Percentiles rank a stretch among this genome's conserved stretches.
Evolutionary conservation across 2,113 vertebrate species (phyloP).

Genomic region (Illadopsis cleaveri): DNA sequence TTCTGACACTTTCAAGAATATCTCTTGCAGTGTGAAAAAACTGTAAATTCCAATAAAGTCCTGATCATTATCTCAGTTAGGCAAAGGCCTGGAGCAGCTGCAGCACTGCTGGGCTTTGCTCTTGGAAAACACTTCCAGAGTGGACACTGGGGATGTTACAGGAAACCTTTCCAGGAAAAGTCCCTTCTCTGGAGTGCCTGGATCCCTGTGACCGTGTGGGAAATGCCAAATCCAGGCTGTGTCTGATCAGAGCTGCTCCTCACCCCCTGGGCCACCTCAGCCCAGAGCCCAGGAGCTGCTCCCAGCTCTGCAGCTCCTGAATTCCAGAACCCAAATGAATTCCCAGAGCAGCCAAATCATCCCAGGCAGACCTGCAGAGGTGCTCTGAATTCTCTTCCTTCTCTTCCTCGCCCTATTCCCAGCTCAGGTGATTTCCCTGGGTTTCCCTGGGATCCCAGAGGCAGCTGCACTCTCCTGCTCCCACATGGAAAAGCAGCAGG

Average conservation of each 20-base stretch:
- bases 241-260: too few relatives aligned
- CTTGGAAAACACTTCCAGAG: not conserved
- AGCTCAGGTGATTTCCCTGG: not conserved
- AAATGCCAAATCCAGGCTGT: not conserved
- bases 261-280: too few relatives aligned
- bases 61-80: not conserved
- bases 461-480: not conserved
- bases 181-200: not conserved
- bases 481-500: not conserved
- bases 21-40: not conserved
- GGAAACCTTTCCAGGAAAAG: not conserved
- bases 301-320: not conserved
- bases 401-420: not conserved
- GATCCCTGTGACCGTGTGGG: not conserved
- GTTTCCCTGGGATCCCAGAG: not conserved
- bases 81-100: not conserved
- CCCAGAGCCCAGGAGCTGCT: not conserved
- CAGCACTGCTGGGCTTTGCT: not conserved
- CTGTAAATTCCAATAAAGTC: not conserved
- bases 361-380: not conserved
- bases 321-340: not conserved
- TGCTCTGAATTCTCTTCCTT: not conserved
- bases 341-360: not conserved
- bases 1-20: not conserved
- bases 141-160: rapidly evolving